Conservation (phyloP, 2,113 vertebrate species). For the Pseudopipra pipra region DNA sequence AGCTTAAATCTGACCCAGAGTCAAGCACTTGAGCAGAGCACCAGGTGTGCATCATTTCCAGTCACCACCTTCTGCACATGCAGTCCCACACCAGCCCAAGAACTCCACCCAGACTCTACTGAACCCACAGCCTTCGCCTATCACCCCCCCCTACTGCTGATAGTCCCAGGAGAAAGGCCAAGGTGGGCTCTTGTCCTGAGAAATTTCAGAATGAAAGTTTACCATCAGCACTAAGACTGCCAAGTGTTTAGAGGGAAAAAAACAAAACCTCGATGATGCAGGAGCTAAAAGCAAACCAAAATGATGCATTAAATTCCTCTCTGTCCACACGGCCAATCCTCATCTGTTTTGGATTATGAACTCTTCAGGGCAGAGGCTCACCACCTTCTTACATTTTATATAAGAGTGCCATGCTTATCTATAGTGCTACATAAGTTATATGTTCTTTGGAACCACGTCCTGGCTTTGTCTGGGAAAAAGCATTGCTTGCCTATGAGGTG, state of each 20-base stretch:
- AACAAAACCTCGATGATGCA: neutral
- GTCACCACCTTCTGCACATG: fast-evolving
- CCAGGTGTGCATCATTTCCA: fast-evolving
- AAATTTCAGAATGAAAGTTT: neutral
- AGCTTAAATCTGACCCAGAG: neutral
- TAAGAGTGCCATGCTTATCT: neutral
- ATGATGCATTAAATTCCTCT: neutral
- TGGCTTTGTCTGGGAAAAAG: neutral
- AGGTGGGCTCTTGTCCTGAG: neutral
- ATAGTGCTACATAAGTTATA: neutral
- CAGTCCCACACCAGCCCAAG: fast-evolving
- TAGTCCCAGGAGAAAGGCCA: neutral
- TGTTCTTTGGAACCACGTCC: neutral
- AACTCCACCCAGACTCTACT: neutral
- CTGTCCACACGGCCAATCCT: fast-evolving
- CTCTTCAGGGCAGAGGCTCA: neutral
- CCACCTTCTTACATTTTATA: neutral
- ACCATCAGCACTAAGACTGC: neutral
- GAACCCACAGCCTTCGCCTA: neutral
- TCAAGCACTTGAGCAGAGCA: neutral
- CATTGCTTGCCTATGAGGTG: neutral
- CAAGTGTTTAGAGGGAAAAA: neutral
- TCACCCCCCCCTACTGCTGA: neutral
- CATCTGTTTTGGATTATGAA: conserved; percentile 2
- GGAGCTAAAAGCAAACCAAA: neutral